Conservation (phyloP, 2,797 vertebrate genomes). For the Mormyrus hasselquistii region DNA sequence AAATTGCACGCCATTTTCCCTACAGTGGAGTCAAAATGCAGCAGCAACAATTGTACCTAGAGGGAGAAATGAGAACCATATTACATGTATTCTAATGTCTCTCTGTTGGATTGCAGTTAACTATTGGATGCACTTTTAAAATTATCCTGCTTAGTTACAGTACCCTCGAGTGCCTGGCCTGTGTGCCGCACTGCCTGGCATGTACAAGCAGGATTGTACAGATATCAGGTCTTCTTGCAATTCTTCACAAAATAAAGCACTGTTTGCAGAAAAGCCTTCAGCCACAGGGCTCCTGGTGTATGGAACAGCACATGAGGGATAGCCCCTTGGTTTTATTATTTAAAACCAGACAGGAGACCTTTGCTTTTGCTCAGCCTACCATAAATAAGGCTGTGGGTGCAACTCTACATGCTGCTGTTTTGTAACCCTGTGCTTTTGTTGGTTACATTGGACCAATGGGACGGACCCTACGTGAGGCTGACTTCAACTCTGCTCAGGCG, state of each 20-base stretch:
- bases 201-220: neutral
- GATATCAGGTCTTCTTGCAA: neutral
- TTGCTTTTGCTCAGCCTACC: neutral
- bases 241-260: neutral
- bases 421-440: neutral
- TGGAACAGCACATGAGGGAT: neutral
- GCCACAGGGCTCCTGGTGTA: neutral
- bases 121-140: neutral
- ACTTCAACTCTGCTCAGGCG: neutral
- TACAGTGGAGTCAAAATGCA: neutral
- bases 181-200: neutral
- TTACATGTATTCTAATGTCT: slow-evolving; percentile 4
- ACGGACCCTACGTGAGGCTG: neutral
- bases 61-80: neutral
- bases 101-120: neutral
- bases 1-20: neutral
- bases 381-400: neutral
- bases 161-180: neutral
- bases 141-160: neutral
- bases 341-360: neutral
- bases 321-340: neutral
- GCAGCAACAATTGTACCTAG: neutral
- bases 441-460: neutral
- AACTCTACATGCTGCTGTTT: neutral
- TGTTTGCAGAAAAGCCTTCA: neutral